Evolutionary conservation across 1,140 invertebrate species (phyloP), one percentile per base, ranked within the genome.

Genomic region (Aphelinus atriplicis): DNA sequence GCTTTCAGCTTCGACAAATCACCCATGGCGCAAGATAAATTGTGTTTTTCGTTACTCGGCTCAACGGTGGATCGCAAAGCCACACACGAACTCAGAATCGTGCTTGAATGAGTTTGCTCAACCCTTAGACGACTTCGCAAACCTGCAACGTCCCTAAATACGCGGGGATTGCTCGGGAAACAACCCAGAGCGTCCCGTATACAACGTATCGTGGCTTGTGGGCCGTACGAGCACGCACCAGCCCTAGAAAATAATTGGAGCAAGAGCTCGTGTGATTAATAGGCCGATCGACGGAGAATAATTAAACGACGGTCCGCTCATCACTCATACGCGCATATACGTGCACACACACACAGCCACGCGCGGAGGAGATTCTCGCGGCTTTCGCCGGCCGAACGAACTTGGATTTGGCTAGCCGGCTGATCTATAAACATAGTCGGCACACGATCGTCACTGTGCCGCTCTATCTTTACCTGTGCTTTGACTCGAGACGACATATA

Each of bases 361-460:
- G 7, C 2, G 7, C 26, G 26, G 26, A 9, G 10, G 58, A 43
- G 58, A 60, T 26, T 45, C 45, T 60, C 26, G 57, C 57, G 26
- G 62, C 50, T 73, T 66, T 65, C 62, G 71, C 10, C 51, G 45
- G 57, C 42, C 26, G 57, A 58, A 42, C 75, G 71, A 79, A 80
- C 83, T 86, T 80, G 82, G 83, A 83, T 87, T 86, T 88, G 87
- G 87, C 86, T 85, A 87, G 84, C 84, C 78, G 80, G 78, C 79
- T 83, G 83, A 87, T 84, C 86, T 88, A 86, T 88, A 88, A 87
- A 87, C 87, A 85, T 88, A 88, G 78, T 80, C 82, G 79, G 26
- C 26, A 26, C 26, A 26, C 26, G 26, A 26, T 85, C 86, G 85
- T 85, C 84, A 83, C 81, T 83, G 2, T 7, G 9, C 0, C 26